Evolutionary conservation across 2,888 invertebrate genomes (phyloP).

Genomic region (Sminthurinus aureus): DNA sequence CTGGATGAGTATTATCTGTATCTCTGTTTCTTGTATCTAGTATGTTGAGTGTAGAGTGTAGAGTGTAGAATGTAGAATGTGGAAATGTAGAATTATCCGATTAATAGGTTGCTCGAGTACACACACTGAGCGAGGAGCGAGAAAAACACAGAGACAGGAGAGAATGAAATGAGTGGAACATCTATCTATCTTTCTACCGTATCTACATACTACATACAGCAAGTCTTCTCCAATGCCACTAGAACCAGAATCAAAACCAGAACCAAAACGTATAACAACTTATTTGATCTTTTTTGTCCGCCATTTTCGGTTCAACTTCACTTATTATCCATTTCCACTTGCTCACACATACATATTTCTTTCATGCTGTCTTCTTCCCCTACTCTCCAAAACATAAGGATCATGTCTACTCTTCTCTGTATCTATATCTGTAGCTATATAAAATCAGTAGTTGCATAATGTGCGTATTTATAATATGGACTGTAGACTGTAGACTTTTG

Average conservation of each 20-base stretch:
- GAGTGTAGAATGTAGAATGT: constrained; percentile 30
- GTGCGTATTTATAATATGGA: too few relatives aligned
- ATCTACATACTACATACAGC: too few relatives aligned
- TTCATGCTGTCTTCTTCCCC: too few relatives aligned
- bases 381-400: too few relatives aligned
- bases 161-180: constrained; percentile 37
- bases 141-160: constrained; percentile 8
- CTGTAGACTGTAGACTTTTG: too few relatives aligned
- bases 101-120: constrained; percentile 41
- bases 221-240: too few relatives aligned
- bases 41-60: neutral
- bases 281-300: constrained; percentile 38
- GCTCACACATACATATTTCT: too few relatives aligned
- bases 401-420: neutral
- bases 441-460: too few relatives aligned
- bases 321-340: constrained; percentile 27
- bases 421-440: too few relatives aligned
- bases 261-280: constrained; percentile 35
- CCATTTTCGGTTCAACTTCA: constrained; percentile 20
- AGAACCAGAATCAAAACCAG: neutral
- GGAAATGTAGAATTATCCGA: constrained; percentile 35
- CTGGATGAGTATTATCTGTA: neutral
- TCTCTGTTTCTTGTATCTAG: neutral
- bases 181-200: too few relatives aligned
- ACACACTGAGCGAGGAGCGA: neutral